Evolutionary conservation across 2,797 vertebrate genomes (phyloP).

Genomic region (Hybognathus amarus): DNA sequence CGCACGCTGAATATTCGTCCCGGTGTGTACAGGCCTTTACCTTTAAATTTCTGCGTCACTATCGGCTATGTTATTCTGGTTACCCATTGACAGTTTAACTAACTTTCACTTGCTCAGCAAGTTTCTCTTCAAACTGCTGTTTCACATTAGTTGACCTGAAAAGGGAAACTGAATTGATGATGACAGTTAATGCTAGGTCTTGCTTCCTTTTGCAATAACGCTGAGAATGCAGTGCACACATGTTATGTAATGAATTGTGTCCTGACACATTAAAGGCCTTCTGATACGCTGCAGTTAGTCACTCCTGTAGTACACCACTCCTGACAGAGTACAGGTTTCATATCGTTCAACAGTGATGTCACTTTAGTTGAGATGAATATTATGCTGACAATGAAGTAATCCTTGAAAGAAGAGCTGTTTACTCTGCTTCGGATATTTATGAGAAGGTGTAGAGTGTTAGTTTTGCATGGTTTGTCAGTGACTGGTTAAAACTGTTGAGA

Average conservation of each 20-base stretch:
- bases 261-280: background rate
- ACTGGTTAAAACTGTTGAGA: conserved; percentile 31
- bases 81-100: conserved; percentile 3
- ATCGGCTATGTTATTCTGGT: background rate
- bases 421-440: conserved; percentile 18
- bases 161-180: background rate
- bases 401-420: background rate
- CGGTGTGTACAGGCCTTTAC: no score
- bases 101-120: conserved; percentile 24
- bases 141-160: conserved; percentile 15
- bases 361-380: conserved; percentile 15
- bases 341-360: conserved; percentile 22
- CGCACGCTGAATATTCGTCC: no score
- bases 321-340: conserved; percentile 7
- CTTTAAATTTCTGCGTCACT: background rate
- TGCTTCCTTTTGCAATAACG: background rate
- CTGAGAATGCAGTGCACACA: background rate
- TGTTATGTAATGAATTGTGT: background rate
- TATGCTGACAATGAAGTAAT: background rate
- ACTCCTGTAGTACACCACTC: background rate
- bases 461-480: conserved; percentile 37
- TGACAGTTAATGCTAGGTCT: conserved; percentile 2
- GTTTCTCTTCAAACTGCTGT: conserved; percentile 7
- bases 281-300: background rate
- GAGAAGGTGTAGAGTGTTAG: conserved; percentile 32